phyloP scores from a whole-genome alignment of 37 sponge, comb jelly and placozoan genomes.

The Geodia barretti region DNA sequence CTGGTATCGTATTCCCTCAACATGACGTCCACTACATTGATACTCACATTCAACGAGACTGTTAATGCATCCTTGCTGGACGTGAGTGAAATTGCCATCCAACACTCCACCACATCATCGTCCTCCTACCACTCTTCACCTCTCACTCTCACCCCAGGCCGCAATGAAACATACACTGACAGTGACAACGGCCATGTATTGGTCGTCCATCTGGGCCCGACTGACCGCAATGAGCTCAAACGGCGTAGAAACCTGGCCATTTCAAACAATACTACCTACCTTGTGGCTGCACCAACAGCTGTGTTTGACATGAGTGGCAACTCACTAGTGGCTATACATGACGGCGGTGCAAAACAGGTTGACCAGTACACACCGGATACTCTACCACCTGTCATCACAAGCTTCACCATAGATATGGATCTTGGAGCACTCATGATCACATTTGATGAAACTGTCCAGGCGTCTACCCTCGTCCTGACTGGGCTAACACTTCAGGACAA shows the following conservation, averaged over 20 bases:
- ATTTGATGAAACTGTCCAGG: conserved; percentile 89
- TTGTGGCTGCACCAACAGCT: conserved; percentile 29
- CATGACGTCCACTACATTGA: conserved; percentile 73
- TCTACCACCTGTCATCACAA: conserved; percentile 66
- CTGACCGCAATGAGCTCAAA: conserved; percentile 88
- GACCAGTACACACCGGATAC: conserved; percentile 49
- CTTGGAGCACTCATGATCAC: conserved; percentile 55
- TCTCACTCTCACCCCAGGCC: conserved; percentile 56
- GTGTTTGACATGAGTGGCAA: conserved; percentile 84
- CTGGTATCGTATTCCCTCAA: conserved; percentile 77
- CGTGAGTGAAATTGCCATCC: conserved; percentile 72
- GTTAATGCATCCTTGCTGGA: conserved; percentile 73
- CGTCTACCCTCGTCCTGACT: conserved; percentile 42
- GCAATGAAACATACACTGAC: conserved; percentile 54
- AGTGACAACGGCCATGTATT: conserved; percentile 79
- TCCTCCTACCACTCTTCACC: conserved; percentile 80
- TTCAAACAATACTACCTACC: conserved; percentile 41
- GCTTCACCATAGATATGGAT: conserved; percentile 83
- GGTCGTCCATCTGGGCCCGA: conserved; percentile 72
- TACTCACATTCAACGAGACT: conserved; percentile 85
- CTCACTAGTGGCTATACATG: conserved; percentile 39
- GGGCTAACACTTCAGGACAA: conserved; percentile 72
- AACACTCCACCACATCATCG: conserved; percentile 48
- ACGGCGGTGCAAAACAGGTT: conserved; percentile 60
- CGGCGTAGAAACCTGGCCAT: conserved; percentile 73